phyloP scores from a whole-genome alignment of 2,797 vertebrate genomes.

The Odontamblyopus rebecca region DNA sequence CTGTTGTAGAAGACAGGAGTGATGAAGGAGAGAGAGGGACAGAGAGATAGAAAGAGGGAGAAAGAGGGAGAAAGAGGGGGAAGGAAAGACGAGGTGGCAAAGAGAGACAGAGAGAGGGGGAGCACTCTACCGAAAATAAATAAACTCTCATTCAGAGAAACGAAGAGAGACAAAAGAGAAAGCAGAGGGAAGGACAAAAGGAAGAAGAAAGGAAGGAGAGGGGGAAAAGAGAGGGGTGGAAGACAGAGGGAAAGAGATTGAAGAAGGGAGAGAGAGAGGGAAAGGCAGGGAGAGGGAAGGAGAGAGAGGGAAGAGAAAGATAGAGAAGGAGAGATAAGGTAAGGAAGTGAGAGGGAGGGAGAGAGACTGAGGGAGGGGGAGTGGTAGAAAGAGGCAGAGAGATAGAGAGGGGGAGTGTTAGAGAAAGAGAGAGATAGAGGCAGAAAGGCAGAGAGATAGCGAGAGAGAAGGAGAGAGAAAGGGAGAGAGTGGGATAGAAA shows the following conservation, averaged over 20 bases:
- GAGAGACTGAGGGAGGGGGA: neutral
- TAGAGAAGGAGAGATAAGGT: neutral
- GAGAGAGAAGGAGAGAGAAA: neutral
- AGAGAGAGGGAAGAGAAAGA: neutral
- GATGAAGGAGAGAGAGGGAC: neutral
- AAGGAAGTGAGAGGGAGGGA: neutral
- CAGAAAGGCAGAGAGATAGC: neutral
- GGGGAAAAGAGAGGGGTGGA: neutral
- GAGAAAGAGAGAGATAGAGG: neutral
- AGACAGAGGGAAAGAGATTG: neutral
- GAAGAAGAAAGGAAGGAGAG: neutral
- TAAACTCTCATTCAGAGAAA: constrained; percentile 2
- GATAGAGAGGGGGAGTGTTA: neutral
- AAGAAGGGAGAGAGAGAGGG: neutral
- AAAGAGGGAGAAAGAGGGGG: too few relatives aligned
- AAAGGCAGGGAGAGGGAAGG: neutral
- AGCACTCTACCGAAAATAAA: neutral
- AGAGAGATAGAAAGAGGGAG: neutral
- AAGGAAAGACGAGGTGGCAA: too few relatives aligned
- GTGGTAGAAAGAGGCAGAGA: neutral
- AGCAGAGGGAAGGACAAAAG: neutral
- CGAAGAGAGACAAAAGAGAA: constrained; percentile 5
- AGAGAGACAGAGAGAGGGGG: neutral
- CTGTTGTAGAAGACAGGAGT: neutral
- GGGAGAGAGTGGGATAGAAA: neutral